Base-by-base conservation (phyloP, 2,888 invertebrate species). In the Ypsolopha scabrella region DNA sequence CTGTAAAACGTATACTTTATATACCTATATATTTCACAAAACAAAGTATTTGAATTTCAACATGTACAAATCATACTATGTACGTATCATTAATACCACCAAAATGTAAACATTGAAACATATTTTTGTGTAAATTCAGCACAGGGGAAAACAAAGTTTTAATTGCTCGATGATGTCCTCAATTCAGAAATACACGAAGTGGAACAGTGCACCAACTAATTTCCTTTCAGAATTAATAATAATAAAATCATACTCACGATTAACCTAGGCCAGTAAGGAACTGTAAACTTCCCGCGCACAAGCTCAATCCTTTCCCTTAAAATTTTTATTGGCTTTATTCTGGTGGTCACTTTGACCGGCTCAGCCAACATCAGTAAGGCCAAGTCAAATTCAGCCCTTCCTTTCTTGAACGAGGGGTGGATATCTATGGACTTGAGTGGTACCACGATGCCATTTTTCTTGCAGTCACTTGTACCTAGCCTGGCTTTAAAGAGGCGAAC, bases 241-340 rank as follows among this genome's bases (percentile, higher is more conserved):
- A 24, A 24, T 24, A 39, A 44, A 45, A 3, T 33, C 8, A 34
- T 53, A 77, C 83, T 79, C 56, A 85, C 83, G 55, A 83, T 63
- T 36, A 83, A 59, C 41, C 79, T 70, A 0, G 85, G 75, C 85
- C 85, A 85, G 52, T 85, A 85, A 0, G 72, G 71, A 0, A 72
- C 65, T 56, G 76, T 55, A 54, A 80, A 81, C 51, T 74, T 78
- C 0, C 70, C 75, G n/a, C 65, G 70, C 7, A 71, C 41, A 6
- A 79, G 62, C 10, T 62, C 65, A 0, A 66, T 71, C 4, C 55
- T 60, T 1, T 64, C 54, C 2, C 54, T 61, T 0, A 81, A 69
- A 7, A 82, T 54, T 0, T 57, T 53, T 11, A 82, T 75, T 0
- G 81, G 78, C 48, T 60, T 61, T 11, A 81, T 58, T 24, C 57